Percentiles rank a stretch among this genome's conserved stretches.
Evolutionary conservation across 2,113 vertebrate genomes (phyloP).

Genomic region (Osmerus mordax): DNA sequence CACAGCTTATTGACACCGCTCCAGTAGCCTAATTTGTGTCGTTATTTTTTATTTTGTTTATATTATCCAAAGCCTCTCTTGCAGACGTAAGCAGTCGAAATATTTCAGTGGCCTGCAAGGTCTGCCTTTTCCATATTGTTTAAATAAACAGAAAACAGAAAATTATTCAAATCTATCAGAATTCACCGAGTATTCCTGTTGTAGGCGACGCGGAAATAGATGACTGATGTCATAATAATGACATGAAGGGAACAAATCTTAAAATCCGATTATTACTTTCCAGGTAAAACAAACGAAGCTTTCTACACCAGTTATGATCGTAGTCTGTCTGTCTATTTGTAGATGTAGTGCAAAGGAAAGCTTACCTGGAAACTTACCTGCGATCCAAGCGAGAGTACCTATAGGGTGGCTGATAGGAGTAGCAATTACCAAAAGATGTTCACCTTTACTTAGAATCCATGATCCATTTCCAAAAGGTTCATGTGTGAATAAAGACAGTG

Average conservation of each 20-base stretch:
- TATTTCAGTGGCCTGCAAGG: too few relatives aligned
- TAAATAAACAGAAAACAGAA: not conserved
- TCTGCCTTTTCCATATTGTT: too few relatives aligned
- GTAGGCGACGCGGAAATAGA: too few relatives aligned
- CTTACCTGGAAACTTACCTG: constrained; percentile 17
- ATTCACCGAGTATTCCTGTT: too few relatives aligned
- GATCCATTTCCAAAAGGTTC: not conserved
- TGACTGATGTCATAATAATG: too few relatives aligned
- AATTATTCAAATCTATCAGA: too few relatives aligned
- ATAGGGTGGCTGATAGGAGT: not conserved
- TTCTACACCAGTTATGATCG: not conserved
- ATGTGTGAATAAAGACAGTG: not conserved
- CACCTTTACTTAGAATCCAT: too few relatives aligned
- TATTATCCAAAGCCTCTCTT: constrained; percentile 9
- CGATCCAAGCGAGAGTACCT: not conserved
- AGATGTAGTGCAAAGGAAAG: not conserved
- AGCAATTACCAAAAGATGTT: too few relatives aligned
- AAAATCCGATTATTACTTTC: too few relatives aligned
- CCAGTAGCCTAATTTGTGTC: constrained; percentile 19
- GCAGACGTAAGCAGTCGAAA: constrained; percentile 14
- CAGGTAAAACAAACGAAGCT: not conserved
- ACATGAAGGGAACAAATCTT: too few relatives aligned
- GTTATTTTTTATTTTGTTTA: constrained; percentile 24
- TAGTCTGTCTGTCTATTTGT: not conserved
- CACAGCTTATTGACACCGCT: constrained; percentile 18